phyloP scores from a whole-genome alignment of 2,113 vertebrate species.

The Ornithorhynchus anatinus region DNA sequence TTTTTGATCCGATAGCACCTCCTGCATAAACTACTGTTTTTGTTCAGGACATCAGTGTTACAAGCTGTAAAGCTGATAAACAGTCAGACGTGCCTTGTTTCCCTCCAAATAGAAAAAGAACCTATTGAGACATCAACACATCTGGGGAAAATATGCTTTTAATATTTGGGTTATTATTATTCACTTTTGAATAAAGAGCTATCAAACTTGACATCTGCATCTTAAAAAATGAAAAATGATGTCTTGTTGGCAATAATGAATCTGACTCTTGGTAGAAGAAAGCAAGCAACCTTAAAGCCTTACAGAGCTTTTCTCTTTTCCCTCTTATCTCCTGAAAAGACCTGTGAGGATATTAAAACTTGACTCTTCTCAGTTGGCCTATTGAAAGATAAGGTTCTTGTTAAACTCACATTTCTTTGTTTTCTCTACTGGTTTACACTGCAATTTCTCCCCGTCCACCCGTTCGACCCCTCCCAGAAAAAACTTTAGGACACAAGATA shows the following conservation, averaged over 20 bases:
- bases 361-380: conserved; percentile 33
- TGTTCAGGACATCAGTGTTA: conserved; percentile 49
- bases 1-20: conserved; percentile 58
- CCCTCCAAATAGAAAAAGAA: conserved; percentile 49
- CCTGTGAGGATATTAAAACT: conserved; percentile 50
- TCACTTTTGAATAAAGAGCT: conserved; percentile 59
- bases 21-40: conserved; percentile 47
- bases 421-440: conserved; percentile 40
- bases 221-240: conserved; percentile 59
- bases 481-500: conserved; percentile 59
- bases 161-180: conserved; percentile 58
- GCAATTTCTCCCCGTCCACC: conserved; percentile 41
- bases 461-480: conserved; percentile 47
- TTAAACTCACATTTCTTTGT: conserved; percentile 38
- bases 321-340: conserved; percentile 50
- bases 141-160: conserved; percentile 58
- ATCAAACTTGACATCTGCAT: conserved; percentile 58
- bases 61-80: conserved; percentile 52
- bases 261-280: conserved; percentile 22
- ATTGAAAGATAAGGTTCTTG: conserved; percentile 23
- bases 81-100: conserved; percentile 56
- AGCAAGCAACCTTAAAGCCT: conserved; percentile 17
- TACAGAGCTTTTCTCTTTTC: conserved; percentile 40
- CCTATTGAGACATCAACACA: conserved; percentile 56
- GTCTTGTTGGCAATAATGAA: conserved; percentile 38